phyloP scores from a whole-genome alignment of 2,888 invertebrate species.

The Philhelius pedissequus region DNA sequence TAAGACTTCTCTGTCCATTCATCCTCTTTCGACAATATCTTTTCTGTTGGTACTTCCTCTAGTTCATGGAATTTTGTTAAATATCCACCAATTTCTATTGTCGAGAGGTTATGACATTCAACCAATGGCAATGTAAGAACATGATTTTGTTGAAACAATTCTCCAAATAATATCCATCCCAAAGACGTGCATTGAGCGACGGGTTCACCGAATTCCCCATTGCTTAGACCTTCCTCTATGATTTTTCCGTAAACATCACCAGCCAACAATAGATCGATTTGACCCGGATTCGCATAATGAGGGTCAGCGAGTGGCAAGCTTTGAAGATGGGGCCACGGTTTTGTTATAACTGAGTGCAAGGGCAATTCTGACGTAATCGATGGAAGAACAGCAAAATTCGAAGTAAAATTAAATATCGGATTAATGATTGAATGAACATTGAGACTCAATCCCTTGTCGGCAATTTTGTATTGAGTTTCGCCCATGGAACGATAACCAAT shows the following conservation, averaged over 20 bases:
- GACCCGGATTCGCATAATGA: conserved; percentile 11
- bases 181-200: conserved; percentile 12
- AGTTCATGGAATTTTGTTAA: background rate
- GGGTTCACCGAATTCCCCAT: conserved; percentile 8
- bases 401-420: too few species aligned
- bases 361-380: too few species aligned
- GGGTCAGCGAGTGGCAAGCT: background rate
- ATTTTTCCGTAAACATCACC: conserved; percentile 14
- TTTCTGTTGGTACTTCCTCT: too few species aligned
- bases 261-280: conserved; percentile 8
- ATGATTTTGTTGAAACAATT: conserved; percentile 1
- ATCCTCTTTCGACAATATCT: too few species aligned
- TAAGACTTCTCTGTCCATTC: background rate
- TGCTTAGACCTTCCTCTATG: conserved; percentile 10
- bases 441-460: too few species aligned
- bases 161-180: conserved; percentile 38
- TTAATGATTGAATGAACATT: too few species aligned
- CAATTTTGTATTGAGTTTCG: too few species aligned
- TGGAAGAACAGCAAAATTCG: too few species aligned
- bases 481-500: background rate
- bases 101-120: too few species aligned
- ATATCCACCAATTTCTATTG: background rate
- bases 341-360: too few species aligned
- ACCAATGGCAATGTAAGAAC: background rate
- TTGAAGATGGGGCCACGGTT: too few species aligned